Base-by-base conservation (phyloP, 2,888 invertebrate genomes). In the Thera britannica region DNA sequence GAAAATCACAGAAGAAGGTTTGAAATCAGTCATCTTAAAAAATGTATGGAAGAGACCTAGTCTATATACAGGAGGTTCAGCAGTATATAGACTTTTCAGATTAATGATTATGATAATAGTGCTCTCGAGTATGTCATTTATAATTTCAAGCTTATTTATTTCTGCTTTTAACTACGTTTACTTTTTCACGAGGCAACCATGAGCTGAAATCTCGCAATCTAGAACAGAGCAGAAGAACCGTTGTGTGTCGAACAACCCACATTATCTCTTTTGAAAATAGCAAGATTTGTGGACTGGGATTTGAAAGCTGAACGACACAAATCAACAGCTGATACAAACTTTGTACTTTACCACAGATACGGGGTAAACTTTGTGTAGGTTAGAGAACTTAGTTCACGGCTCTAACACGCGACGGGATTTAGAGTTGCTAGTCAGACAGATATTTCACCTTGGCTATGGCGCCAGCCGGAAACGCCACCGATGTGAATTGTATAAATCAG, bases 321-420 rank as follows among this genome's bases (percentile, higher is more conserved):
- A 58, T 44, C 23, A 57, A 49, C 56, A 57, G 49, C 51, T 58
- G 58, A 64, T 58, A 64, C 34, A 11, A 58, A 58, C 52, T 64
- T 64, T 41, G 57, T 44, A 44, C 52, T 51, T 46, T 6, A n/a
- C n/a, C 44, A 52, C 44, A 62, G 54, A 65, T 64, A 64, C 41
- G 51, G 6, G 46, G 41, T 41, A 58, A 58, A 59, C 55, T 65
- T 55, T 9, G 60, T 57, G 46, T 62, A 58, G 58, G 58, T 58
- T 46, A 49, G 54, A 6, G 62, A 51, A 62, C 58, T 65, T 52
- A 62, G 60, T 49, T 65, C 58, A 62, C 55, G 46, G 59, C 23
- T 34, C 55, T 7, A 62, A 57, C 91, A 92, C 91, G 92, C 92
- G 86, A 92, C 86, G 88, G 89, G 90, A 91, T 91, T 89, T 87